Percentiles rank a stretch among this genome's conserved stretches.
Evolutionary conservation across 2,113 vertebrate genomes (phyloP).

Genomic region (Psilopsiagon aymara): DNA sequence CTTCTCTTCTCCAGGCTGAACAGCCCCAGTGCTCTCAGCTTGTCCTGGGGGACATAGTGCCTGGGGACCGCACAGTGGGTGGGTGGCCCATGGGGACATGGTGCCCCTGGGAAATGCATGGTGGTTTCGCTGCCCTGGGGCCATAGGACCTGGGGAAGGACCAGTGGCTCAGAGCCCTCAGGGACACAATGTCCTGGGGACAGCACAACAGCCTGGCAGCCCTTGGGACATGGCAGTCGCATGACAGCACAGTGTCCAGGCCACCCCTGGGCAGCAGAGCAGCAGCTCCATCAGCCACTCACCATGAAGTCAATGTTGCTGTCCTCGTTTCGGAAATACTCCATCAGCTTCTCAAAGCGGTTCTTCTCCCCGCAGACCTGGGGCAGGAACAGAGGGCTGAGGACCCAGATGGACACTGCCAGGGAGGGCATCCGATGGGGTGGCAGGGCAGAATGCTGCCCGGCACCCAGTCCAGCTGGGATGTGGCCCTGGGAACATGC

Average conservation of each 20-base stretch:
- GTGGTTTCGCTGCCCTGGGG: neutral
- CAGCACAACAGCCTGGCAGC: no score
- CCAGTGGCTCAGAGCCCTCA: neutral
- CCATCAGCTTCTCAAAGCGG: conserved; percentile 90
- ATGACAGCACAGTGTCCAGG: neutral
- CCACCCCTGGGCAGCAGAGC: neutral
- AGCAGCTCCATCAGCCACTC: neutral
- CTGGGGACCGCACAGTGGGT: fast-evolving
- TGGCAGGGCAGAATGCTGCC: neutral
- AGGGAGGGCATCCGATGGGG: neutral
- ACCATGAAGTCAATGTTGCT: conserved; percentile 97
- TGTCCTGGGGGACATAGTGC: neutral
- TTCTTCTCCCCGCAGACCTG: conserved; percentile 85
- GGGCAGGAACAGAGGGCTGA: neutral
- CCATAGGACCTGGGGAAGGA: neutral
- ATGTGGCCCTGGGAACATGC: fast-evolving
- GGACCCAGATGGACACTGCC: neutral
- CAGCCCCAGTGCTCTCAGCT: neutral
- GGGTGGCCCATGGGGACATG: fast-evolving
- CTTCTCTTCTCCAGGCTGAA: neutral
- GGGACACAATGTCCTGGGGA: neutral
- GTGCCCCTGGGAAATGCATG: neutral
- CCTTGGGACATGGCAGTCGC: neutral
- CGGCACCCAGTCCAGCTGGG: neutral
- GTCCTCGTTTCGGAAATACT: conserved; percentile 90